Conservation (phyloP, 2,888 invertebrate species). For the Taphrorychus bicolor region DNA sequence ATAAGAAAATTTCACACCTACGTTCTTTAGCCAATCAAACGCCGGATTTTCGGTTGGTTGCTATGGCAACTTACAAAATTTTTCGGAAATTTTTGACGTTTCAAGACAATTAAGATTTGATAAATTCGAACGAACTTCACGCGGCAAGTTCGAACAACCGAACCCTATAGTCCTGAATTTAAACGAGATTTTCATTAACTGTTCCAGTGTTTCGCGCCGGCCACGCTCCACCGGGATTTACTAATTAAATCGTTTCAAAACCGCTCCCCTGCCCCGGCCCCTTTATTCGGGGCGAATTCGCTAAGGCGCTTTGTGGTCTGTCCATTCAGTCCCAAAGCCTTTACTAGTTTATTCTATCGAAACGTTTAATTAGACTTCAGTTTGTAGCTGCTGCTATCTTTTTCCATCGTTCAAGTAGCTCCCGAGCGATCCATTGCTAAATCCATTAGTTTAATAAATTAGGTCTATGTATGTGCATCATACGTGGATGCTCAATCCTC, state of each 20-base stretch:
- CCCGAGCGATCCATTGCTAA: not conserved
- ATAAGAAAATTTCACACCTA: too few species aligned
- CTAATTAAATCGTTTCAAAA: constrained; percentile 38
- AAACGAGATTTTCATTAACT: constrained; percentile 58
- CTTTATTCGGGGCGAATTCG: constrained; percentile 22
- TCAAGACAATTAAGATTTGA: too few species aligned
- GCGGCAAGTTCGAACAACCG: constrained; percentile 12
- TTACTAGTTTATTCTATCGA: constrained; percentile 5
- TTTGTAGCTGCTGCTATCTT: not conserved
- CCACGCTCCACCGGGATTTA: constrained; percentile 34
- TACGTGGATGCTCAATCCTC: constrained; percentile 1
- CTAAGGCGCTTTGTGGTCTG: constrained; percentile 25
- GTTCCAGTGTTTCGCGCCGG: constrained; percentile 41
- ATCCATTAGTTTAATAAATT: constrained; percentile 9
- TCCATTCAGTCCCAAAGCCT: constrained; percentile 1
- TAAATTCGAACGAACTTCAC: not conserved
- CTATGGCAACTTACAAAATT: too few species aligned
- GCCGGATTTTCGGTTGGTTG: too few species aligned
- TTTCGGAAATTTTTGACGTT: too few species aligned
- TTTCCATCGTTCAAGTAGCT: not conserved
- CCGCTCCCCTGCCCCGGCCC: constrained; percentile 2
- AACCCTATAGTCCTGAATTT: constrained; percentile 38
- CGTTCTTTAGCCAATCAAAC: too few species aligned
- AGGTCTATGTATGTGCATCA: not conserved
- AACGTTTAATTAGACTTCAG: constrained; percentile 9